Base-by-base conservation (phyloP, 1,140 invertebrate genomes). In the Dinothrombium tinctorium region DNA sequence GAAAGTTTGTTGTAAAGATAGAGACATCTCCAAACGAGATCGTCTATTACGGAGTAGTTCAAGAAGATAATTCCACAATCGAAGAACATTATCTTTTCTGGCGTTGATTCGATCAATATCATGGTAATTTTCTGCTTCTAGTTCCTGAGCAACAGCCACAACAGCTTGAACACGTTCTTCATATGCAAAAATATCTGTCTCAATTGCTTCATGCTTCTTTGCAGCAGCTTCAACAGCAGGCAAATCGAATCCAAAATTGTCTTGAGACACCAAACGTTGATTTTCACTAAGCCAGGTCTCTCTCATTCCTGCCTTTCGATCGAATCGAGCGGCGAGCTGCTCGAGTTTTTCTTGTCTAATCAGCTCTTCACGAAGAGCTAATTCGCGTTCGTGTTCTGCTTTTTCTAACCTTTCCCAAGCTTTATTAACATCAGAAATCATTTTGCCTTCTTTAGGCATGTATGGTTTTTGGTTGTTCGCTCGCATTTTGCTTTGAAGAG, bases 211-310 rank as follows among this genome's bases (percentile, higher is more conserved):
- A 57, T 99, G 92, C 58, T 99, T 99, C 66, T 98, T 98, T 19
- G 87, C 90, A 1, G 92, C 90, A 28, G 92, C 92, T 62, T 99
- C 89, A 0, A 95, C 92, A 3, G 87, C 87, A 4, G 87, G 82
- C 47, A 99, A 63, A 61, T 99, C 92, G 60, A 81, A 83, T 8
- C 92, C 94, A 58, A 99, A 99, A 65, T 98, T 98, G 55, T 99
- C 94, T 47, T 72, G 69, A 21, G 82, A 87, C 0, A 99, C 92
- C 23, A 99, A 66, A 2, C 92, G 70, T 59, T 99, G 94, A 62
- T 98, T 98, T 64, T 99, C 94, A 33, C 81, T 90, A 17, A 99
- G 61, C 94, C 94, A 99, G 0, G 87, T 90, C 58, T 99, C 92
- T 40, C 94, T 69, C 92, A 99, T 98, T 51, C 86, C 86, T 0